These are phyloP conservation scores for Acipenser oxyrinchus DNA, from an alignment of 2,797 vertebrate species.

Conservation along the genomic window DNA sequence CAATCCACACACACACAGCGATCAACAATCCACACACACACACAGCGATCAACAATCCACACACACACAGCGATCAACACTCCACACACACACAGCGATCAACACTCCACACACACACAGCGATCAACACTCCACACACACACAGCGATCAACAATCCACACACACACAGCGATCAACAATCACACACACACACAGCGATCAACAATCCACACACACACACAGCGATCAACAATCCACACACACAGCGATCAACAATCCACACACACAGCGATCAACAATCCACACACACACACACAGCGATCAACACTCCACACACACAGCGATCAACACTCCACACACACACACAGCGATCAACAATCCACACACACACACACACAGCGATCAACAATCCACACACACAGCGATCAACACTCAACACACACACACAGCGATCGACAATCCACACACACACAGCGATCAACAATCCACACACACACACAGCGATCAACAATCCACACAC, in stretches of 20 bases:
- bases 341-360: not conserved
- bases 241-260: too few species aligned
- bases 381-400: too few species aligned
- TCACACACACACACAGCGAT: not conserved
- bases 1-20: not conserved
- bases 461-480: not conserved
- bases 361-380: too few species aligned
- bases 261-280: not conserved
- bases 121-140: too few species aligned
- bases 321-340: not conserved
- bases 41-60: not conserved
- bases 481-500: too few species aligned
- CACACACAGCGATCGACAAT: not conserved
- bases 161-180: not conserved
- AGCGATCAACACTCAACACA: not conserved
- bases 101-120: constrained; percentile 5
- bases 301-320: not conserved
- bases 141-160: too few species aligned
- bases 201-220: constrained; percentile 6
- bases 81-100: not conserved
- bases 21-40: not conserved
- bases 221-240: not conserved
- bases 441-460: too few species aligned
- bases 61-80: not conserved
- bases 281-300: not conserved